Percentiles rank a stretch among this genome's conserved stretches.
phyloP scores from a whole-genome alignment of 2,113 vertebrate species.

The Gambusia affinis region DNA sequence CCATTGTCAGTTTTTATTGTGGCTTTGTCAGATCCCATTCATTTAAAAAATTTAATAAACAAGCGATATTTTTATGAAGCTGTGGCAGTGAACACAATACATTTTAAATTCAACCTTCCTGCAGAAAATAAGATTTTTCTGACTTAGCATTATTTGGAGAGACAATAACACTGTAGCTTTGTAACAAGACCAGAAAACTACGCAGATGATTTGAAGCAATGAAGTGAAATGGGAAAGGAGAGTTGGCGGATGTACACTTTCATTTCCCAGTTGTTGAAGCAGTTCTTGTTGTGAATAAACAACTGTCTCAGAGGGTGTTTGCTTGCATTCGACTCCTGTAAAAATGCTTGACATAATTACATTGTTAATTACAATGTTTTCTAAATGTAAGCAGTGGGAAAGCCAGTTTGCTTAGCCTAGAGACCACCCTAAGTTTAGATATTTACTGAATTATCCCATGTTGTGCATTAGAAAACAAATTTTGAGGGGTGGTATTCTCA shows the following conservation, averaged over 20 bases:
- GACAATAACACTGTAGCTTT: constrained; percentile 22
- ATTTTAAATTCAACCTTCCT: constrained; percentile 14
- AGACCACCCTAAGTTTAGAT: constrained; percentile 20
- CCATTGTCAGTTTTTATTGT: neutral
- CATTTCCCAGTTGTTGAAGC: constrained; percentile 14
- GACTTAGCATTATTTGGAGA: constrained; percentile 19
- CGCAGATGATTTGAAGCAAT: constrained; percentile 37
- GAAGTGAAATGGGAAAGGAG: constrained; percentile 22
- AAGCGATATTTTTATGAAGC: neutral
- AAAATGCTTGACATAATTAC: constrained; percentile 47
- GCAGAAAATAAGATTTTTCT: constrained; percentile 19
- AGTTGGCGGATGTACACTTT: constrained; percentile 31
- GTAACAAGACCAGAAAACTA: constrained; percentile 40
- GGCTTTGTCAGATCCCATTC: neutral
- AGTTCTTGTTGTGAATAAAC: constrained; percentile 34
- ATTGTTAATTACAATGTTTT: constrained; percentile 49
- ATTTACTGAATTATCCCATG: constrained; percentile 1
- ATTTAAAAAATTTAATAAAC: neutral
- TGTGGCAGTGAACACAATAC: neutral
- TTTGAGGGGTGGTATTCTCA: neutral
- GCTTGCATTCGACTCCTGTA: constrained; percentile 42
- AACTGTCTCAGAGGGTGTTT: constrained; percentile 37
- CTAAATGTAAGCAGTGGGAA: constrained; percentile 29
- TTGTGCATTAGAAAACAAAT: neutral
- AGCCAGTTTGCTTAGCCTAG: constrained; percentile 18